A percentile compares a stretch with the other conserved stretches of the same genome.
Conservation (phyloP, 1,140 invertebrate species). For the Atta colombica region DNA sequence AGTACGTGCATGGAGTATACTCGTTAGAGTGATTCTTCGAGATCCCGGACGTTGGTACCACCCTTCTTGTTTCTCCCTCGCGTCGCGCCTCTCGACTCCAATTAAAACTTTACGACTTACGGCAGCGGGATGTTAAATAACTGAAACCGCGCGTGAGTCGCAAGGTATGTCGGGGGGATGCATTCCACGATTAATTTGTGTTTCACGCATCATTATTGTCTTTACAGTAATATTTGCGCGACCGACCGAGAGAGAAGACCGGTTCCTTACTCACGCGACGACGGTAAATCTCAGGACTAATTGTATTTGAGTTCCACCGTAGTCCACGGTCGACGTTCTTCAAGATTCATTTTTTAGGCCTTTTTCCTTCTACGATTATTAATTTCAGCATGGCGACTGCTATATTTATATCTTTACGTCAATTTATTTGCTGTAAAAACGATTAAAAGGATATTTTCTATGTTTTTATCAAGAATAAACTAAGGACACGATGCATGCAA, state of each 20-base stretch:
- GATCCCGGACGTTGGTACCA: conserved; percentile 22
- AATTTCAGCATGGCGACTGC: neutral
- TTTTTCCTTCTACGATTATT: neutral
- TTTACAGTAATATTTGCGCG: conserved; percentile 42
- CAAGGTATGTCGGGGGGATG: neutral
- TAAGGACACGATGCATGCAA: neutral
- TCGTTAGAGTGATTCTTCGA: conserved; percentile 57
- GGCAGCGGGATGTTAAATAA: conserved; percentile 22
- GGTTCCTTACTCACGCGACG: conserved; percentile 9
- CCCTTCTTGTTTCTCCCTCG: neutral
- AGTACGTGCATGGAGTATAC: conserved; percentile 29
- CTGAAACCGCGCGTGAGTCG: neutral
- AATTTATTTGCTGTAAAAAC: conserved; percentile 5
- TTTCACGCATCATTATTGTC: conserved; percentile 47
- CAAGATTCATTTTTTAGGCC: neutral
- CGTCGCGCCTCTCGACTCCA: neutral
- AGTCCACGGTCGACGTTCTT: neutral
- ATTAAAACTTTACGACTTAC: conserved; percentile 50
- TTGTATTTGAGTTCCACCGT: conserved; percentile 4
- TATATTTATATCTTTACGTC: conserved; percentile 2
- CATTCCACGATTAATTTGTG: conserved; percentile 47
- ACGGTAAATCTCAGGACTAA: neutral
- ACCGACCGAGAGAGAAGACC: neutral
- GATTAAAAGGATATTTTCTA: neutral
- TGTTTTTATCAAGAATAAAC: neutral